These are phyloP conservation scores for Oryzias dopingdopingensis DNA, from an alignment of 2,797 vertebrate species.

Conservation along the genomic window DNA sequence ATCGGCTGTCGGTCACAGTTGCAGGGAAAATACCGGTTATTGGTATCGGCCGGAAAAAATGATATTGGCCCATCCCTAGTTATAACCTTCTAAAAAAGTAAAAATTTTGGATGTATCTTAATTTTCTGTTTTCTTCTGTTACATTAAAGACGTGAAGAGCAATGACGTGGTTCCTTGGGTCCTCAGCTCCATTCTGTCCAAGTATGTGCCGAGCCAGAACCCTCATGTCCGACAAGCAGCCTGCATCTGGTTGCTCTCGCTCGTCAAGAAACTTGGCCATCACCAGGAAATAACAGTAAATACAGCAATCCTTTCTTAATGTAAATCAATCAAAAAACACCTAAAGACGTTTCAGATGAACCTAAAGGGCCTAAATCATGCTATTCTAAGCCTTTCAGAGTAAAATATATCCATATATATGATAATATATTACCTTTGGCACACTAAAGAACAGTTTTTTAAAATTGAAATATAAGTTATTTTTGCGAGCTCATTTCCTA, in stretches of 20 bases:
- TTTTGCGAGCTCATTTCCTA: too few relatives aligned
- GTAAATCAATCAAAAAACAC: neutral
- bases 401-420: too few relatives aligned
- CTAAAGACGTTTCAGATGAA: neutral
- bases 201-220: slow-evolving; percentile 89
- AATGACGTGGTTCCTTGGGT: slow-evolving; percentile 95
- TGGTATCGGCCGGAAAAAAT: too few relatives aligned
- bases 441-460: too few relatives aligned
- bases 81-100: neutral
- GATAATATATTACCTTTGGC: too few relatives aligned
- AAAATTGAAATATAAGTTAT: too few relatives aligned
- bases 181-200: slow-evolving; percentile 86
- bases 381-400: too few relatives aligned
- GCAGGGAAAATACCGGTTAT: too few relatives aligned
- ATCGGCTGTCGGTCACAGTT: too few relatives aligned
- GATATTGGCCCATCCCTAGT: too few relatives aligned
- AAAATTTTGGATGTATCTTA: neutral
- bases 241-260: slow-evolving; percentile 95
- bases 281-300: slow-evolving; percentile 91
- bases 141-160: slow-evolving; percentile 80
- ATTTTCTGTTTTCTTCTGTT: neutral
- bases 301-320: neutral
- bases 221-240: slow-evolving; percentile 93
- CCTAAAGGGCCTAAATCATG: too few relatives aligned
- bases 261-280: slow-evolving; percentile 90